A percentile compares a stretch with the other conserved stretches of the same genome.
phyloP scores from a whole-genome alignment of 2,797 vertebrate genomes.

The Pteronotus mesoamericanus region DNA sequence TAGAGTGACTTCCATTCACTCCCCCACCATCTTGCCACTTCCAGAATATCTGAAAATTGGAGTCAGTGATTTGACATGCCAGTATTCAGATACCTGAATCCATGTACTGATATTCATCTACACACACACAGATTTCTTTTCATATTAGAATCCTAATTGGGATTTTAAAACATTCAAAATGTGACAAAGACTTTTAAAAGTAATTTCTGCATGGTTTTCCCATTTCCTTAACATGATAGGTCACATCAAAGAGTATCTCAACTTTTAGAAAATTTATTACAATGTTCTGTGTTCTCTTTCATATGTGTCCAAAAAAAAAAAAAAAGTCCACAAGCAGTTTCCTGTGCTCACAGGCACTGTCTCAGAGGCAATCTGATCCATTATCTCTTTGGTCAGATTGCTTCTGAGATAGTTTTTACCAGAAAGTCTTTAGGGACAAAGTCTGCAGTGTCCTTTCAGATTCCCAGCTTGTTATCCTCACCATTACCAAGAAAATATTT shows the following conservation, averaged over 20 bases:
- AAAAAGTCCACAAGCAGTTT: constrained; percentile 77
- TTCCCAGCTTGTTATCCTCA: constrained; percentile 48
- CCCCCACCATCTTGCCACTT: too few relatives aligned
- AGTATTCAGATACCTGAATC: constrained; percentile 64
- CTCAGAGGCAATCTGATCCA: not conserved
- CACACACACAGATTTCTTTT: constrained; percentile 70
- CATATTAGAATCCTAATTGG: constrained; percentile 70
- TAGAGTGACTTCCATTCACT: too few relatives aligned
- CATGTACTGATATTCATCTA: constrained; percentile 72
- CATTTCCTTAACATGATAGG: constrained; percentile 66
- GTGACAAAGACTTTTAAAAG: constrained; percentile 44
- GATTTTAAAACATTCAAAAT: constrained; percentile 34
- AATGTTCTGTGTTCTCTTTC: constrained; percentile 79
- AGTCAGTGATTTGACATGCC: constrained; percentile 66
- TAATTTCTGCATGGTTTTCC: constrained; percentile 51
- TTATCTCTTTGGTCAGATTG: constrained; percentile 73
- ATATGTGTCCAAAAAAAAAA: constrained; percentile 79
- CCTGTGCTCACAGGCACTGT: constrained; percentile 63
- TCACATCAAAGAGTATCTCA: constrained; percentile 77
- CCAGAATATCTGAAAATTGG: constrained; percentile 70
- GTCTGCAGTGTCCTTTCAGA: constrained; percentile 58
- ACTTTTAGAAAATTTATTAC: constrained; percentile 76
- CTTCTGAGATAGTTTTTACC: constrained; percentile 76
- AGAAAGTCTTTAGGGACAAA: constrained; percentile 73
- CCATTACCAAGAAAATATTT: constrained; percentile 22